Evolutionary conservation across 2,113 vertebrate species (phyloP).

Genomic region (Smithornis capensis): DNA sequence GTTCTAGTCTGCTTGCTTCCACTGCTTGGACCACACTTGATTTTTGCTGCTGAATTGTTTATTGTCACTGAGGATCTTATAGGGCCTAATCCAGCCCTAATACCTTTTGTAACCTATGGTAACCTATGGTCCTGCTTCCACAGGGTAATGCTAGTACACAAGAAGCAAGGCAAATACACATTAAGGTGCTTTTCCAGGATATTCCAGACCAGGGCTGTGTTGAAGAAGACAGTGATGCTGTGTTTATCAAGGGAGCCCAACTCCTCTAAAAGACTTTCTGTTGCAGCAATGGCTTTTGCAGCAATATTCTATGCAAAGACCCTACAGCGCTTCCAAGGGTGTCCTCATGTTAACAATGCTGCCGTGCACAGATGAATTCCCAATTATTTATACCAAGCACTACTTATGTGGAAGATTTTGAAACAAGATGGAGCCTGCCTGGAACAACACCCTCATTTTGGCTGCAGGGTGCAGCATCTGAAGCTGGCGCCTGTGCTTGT

Average conservation of each 20-base stretch:
- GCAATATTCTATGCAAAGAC: neutral
- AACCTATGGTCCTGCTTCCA: neutral
- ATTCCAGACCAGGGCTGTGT: neutral
- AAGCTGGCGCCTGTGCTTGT: constrained; percentile 41
- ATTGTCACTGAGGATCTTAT: neutral
- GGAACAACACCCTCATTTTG: constrained; percentile 36
- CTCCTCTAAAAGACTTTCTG: neutral
- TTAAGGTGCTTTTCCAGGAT: neutral
- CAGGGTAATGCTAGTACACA: neutral
- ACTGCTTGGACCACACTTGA: neutral
- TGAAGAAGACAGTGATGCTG: neutral
- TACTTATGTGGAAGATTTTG: neutral
- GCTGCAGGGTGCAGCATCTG: constrained; percentile 43
- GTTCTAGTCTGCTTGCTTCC: neutral
- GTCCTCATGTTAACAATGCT: neutral
- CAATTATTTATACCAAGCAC: neutral
- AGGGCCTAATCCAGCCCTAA: neutral
- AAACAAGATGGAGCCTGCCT: constrained; percentile 55
- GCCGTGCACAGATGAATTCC: neutral
- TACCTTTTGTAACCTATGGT: neutral
- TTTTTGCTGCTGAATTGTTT: neutral
- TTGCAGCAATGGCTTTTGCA: neutral
- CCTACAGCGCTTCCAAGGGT: neutral
- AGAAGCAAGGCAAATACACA: neutral
- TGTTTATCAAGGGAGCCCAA: neutral